phyloP scores from a whole-genome alignment of 2,797 vertebrate species.

The Poecilia picta region DNA sequence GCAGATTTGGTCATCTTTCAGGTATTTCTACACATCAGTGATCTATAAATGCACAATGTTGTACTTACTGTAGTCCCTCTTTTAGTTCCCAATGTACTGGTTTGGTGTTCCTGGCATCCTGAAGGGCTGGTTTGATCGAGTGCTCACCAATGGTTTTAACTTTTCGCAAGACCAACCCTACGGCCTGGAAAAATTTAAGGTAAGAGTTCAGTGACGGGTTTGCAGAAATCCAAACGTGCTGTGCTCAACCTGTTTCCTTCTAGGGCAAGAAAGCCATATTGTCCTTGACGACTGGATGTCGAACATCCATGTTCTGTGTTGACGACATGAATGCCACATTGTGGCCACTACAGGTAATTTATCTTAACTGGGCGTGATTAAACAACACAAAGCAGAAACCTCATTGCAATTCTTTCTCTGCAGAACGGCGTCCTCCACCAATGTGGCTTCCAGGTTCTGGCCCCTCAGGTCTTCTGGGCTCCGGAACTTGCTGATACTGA shows the following conservation, averaged over 20 bases:
- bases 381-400: background rate
- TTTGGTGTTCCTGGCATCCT: constrained; percentile 87
- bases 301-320: constrained; percentile 74
- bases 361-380: background rate
- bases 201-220: constrained; percentile 33
- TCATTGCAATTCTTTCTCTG: background rate
- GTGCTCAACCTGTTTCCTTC: background rate
- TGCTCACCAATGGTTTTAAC: constrained; percentile 86
- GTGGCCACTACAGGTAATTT: constrained; percentile 88
- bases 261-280: constrained; percentile 86
- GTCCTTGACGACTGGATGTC: constrained; percentile 86
- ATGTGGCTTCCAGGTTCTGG: constrained; percentile 87
- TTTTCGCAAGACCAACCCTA: constrained; percentile 77
- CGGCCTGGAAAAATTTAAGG: constrained; percentile 84
- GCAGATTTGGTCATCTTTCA: constrained; percentile 88
- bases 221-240: accelerated
- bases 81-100: constrained; percentile 91
- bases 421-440: constrained; percentile 84
- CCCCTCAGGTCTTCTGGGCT: constrained; percentile 83
- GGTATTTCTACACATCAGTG: constrained; percentile 56
- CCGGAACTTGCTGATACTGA: no score
- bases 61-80: background rate
- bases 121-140: constrained; percentile 90
- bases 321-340: constrained; percentile 87
- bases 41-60: no score